Percentiles rank a stretch among this genome's conserved stretches.
These are phyloP conservation scores for Drosophila pseudotalamancana DNA, from an alignment of 2,888 invertebrate genomes.

Conservation along the genomic window DNA sequence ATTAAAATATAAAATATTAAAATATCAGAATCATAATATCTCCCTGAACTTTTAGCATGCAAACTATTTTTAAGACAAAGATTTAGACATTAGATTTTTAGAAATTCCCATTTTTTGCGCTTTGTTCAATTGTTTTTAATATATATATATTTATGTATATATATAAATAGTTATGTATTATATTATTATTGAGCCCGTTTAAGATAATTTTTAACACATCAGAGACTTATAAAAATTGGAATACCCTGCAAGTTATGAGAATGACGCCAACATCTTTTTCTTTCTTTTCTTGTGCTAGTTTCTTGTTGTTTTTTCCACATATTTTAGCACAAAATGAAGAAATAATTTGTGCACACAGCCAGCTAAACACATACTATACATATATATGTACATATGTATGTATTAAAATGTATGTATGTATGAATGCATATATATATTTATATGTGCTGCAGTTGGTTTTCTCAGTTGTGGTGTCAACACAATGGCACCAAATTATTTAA, in stretches of 20 bases:
- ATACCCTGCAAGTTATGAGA: slow-evolving; percentile 36
- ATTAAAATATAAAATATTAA: no score
- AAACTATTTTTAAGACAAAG: no score
- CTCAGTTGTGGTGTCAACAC: slow-evolving; percentile 66
- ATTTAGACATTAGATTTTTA: no score
- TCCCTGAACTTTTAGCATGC: no score
- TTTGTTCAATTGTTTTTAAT: no score
- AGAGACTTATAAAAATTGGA: background rate
- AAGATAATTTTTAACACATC: no score
- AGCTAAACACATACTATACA: slow-evolving; percentile 11
- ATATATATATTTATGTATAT: background rate
- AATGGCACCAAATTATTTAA: slow-evolving; percentile 81
- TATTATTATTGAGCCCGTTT: background rate
- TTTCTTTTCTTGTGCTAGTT: slow-evolving; percentile 66
- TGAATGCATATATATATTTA: background rate
- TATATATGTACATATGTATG: no score
- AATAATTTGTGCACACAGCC: slow-evolving; percentile 69
- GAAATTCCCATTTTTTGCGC: no score
- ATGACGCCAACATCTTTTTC: slow-evolving; percentile 45
- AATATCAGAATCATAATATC: no score
- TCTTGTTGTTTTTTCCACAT: slow-evolving; percentile 52
- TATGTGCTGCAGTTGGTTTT: slow-evolving; percentile 31
- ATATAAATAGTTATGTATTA: background rate
- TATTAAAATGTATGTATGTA: no score
- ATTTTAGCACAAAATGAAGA: slow-evolving; percentile 73